Evolutionary conservation across 1,140 invertebrate species (phyloP), one percentile per base, ranked within the genome.

Genomic region (Zaprionus ornatus): DNA sequence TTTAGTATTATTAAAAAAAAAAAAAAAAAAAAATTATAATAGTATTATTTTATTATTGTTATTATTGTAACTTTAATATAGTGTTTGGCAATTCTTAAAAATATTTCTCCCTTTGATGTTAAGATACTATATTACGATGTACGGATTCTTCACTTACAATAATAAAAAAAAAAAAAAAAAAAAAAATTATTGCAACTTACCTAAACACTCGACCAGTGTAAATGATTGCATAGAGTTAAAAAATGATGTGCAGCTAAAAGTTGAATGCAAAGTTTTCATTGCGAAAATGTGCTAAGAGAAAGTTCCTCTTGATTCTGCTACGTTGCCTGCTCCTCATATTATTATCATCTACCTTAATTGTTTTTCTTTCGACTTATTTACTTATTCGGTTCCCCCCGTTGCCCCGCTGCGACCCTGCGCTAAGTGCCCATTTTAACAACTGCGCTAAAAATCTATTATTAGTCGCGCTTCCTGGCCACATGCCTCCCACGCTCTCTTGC

Each of bases 331-430:
- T 84, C 70, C 87, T 80, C 80, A 78, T 87, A 79, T 90, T 84
- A 88, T 87, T 82, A 90, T 90, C 90, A 90, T 90, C 85, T 90
- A 81, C 66, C 78, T 80, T 90, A 90, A 90, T 90, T 90, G 85
- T 90, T 90, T 90, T 85, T 82, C 85, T 79, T 80, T 85, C 79
- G 69, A 82, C 82, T 90, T 90, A 81, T 79, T 84, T 88, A 78
- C 70, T 81, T 84, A 13, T 59, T 66, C 61, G 37, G 55, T 42
- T 42, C 23, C 45, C 76, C 64, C 29, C 29, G 29, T 9, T 32
- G 29, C 29, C 29, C 29, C 29, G 9, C 29, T 32, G 9, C 67
- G 48, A 7, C 19, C 17, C 15, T 25, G 42, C 19, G 42, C 54
- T 69, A 59, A 74, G 66, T 69, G 72, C 50, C 72, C 66, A 84